Base-by-base conservation (phyloP, 2,888 invertebrate species). In the Catonia carolina region DNA sequence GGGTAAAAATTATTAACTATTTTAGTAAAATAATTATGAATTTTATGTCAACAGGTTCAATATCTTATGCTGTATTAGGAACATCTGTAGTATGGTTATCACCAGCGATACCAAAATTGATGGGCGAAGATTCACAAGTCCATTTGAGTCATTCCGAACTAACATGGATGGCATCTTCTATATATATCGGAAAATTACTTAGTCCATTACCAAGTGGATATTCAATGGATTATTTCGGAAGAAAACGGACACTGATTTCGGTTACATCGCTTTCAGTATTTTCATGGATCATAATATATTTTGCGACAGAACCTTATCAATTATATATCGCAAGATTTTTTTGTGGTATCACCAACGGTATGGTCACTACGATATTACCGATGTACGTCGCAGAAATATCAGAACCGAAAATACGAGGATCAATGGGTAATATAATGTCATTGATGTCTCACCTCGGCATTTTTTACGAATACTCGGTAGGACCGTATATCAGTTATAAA, bases 361-460 rank as follows among this genome's bases (percentile, higher is more conserved):
- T 57, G 12, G 52, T 52, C 12, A 55, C 42, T 49, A 60, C 60
- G 20, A 55, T 60, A 10, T 49, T 60, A 3, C 60, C 60, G 10
- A 41, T 52, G 14, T 60, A 60, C 36, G 41, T 60, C 23, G 53
- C 53, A 33, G 60, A 60, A 48, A 60, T 60, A 18, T 41, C 60
- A 36, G 54, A 51, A 15, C 45, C 55, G 5, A 36, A 27, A 17
- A 50, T 60, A 7, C 41, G 60, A 6, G 60, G 57, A 10, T 53
- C 54, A 2, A 36, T 60, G 12, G 18, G 54, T n/a, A 36, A 22
- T 23, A 35, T 47, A 7, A 33, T 54, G 33, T 17, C 14, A 6
- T n/a, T 47, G 10, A 42, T 42, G 23, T 57, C 48, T 37, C 51
- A 56, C 35, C 31, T 58, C 1, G 60, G 57, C 2, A 47, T 48